Evolutionary conservation across 1,140 invertebrate genomes (phyloP).

Genomic region (Habropoda laboriosa): DNA sequence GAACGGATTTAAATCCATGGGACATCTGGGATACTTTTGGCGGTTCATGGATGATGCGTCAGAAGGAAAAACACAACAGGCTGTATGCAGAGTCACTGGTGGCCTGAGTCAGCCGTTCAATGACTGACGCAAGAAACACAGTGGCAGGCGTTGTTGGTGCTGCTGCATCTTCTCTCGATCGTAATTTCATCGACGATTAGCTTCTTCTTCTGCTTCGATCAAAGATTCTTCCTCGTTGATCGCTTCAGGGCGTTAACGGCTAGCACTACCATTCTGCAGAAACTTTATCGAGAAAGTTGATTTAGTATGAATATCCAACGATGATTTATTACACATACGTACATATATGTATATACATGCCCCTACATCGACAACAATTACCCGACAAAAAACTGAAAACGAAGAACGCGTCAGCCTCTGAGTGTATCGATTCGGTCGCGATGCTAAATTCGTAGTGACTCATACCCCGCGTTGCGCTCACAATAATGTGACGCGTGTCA

Average conservation of each 20-base stretch:
- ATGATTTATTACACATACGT: too few species aligned
- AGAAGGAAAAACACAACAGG: not conserved
- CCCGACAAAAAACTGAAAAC: not conserved
- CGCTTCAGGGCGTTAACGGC: not conserved
- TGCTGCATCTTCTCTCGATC: not conserved
- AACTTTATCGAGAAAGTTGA: too few species aligned
- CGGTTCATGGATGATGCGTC: not conserved
- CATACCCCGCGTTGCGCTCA: not conserved
- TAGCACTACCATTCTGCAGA: too few species aligned
- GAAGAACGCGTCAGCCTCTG: too few species aligned
- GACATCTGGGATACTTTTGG: conserved; percentile 64
- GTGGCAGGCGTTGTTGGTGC: conserved; percentile 1
- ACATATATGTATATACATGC: too few species aligned
- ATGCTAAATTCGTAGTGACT: conserved; percentile 26
- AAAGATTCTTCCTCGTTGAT: not conserved
- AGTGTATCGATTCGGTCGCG: conserved; percentile 20
- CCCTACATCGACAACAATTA: too few species aligned
- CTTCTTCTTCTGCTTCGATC: not conserved
- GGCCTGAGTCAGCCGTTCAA: conserved; percentile 29
- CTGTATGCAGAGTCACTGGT: conserved; percentile 8
- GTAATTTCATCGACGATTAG: not conserved
- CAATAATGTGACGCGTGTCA: conserved; percentile 47
- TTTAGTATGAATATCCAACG: too few species aligned
- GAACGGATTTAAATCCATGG: conserved; percentile 60
- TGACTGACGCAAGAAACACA: conserved; percentile 31